Evolutionary conservation across 2,888 invertebrate genomes (phyloP), one percentile per base, ranked within the genome.

Genomic region (Drosophila aldrichi): DNA sequence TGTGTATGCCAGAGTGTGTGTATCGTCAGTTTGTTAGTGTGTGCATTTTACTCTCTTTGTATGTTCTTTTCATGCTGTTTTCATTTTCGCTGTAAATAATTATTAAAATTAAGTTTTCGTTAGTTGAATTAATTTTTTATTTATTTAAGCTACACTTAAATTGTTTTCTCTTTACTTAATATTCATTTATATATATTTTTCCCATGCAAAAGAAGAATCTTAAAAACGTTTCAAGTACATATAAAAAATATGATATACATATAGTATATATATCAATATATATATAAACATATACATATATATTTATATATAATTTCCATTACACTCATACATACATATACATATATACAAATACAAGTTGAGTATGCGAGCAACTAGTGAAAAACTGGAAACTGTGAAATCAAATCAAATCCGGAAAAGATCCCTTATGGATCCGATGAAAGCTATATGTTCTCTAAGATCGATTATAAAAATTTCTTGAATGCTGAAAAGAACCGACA

Each of bases 171-270:
- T 29, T 46, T 46, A 3, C 3, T 25, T 40, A 2, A 8, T 44
- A 22, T 49, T 48, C 29, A n/a, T 29, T 29, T 29, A 16, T 29
- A 29, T 32, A 49, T 49, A 32, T 14, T 20, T 32, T 34, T 49
- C 32, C 18, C 85, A 87, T 83, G 81, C 78, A 87, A 84, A 77
- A 74, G 79, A 83, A 69, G 75, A 72, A 72, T 79, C 22, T 84
- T 70, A 79, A 82, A 83, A 83, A 88, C 82, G 61, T 59, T 85
- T 84, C 71, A 88, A 82, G 82, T 81, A 84, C 77, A 72, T 79
- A 87, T 84, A 88, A 81, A 80, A 81, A 80, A 88, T 82, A 80
- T 79, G 75, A 72, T 73, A 43, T 46, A 36, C 41, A 46, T 69
- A 29, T 51, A 20, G 12, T 43, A 77, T 62, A 68, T 25, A 25